Percentiles rank a stretch among this genome's conserved stretches.
Evolutionary conservation across 2,113 vertebrate species (phyloP).

Genomic region (Pampusana beccarii): DNA sequence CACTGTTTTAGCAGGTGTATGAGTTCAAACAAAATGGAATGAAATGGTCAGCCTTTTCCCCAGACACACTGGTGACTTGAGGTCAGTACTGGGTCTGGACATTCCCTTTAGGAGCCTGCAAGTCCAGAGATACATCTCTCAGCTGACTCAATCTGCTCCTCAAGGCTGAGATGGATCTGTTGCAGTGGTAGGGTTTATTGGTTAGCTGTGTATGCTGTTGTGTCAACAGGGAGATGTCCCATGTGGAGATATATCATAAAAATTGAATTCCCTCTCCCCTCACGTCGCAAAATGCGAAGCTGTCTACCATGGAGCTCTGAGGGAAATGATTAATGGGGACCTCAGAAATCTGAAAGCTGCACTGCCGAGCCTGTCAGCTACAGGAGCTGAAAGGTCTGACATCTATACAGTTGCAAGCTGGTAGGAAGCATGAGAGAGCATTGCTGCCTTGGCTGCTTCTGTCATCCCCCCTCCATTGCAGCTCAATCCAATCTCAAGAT

Average conservation of each 20-base stretch:
- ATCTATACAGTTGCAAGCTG: background rate
- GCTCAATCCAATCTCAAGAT: background rate
- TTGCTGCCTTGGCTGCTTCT: background rate
- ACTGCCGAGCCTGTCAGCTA: accelerated
- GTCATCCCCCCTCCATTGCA: background rate
- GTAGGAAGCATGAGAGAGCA: background rate
- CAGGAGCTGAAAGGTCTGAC: background rate
- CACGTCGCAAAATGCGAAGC: background rate
- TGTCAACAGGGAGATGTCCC: background rate
- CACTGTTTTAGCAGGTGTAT: background rate
- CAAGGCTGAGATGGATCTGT: background rate
- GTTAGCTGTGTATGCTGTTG: background rate
- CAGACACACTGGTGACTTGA: background rate
- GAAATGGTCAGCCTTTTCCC: background rate
- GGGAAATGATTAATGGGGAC: background rate
- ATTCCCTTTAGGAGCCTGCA: background rate
- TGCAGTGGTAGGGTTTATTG: background rate
- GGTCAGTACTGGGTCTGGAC: background rate
- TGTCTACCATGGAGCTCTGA: background rate
- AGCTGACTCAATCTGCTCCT: background rate
- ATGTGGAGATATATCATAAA: background rate
- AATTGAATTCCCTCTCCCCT: background rate
- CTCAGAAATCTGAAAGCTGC: background rate
- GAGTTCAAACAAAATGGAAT: background rate
- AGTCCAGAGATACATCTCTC: background rate